Evolutionary conservation across 2,888 invertebrate species (phyloP), one percentile per base, ranked within the genome.

Genomic region (Harmothoe impar): DNA sequence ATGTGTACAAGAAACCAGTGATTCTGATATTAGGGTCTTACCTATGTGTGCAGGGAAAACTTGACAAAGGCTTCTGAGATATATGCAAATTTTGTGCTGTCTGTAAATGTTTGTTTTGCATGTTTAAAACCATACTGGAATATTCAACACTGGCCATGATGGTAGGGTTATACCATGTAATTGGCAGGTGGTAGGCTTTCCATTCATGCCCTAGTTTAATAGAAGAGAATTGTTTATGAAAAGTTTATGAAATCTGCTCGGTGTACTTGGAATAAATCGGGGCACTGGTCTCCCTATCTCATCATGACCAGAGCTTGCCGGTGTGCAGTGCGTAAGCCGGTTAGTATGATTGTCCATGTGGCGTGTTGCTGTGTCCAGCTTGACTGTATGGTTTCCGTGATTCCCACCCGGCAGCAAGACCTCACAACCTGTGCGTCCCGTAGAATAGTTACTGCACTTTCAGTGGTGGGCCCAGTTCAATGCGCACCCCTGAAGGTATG

Each of bases 21-120:
- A n/a, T n/a, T 62, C 62, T 62, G 20, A 62, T 62, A n/a, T 62
- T n/a, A 62, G 62, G 62, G 62, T 20, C 23, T 62, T 62, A 62
- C n/a, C 43, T 43, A 43, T 62, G 62, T 62, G 62, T n/a, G 62
- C 62, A 72, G 72, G 72, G 72, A 72, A 29, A 72, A 72, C 72
- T 72, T 72, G 72, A 72, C 72, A 72, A 25, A 72, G 29, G 15
- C 72, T 72, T 29, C 15, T 29, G 72, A 72, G 29, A 29, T 72
- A 72, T 72, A 72, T 72, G 72, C 72, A 72, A 72, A 62, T 62
- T 29, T 72, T 62, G 5, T 62, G 62, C 62, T 62, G 72, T 72
- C 72, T 29, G 25, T 72, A n/a, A 62, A 62, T 62, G 62, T 62
- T n/a, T 62, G 23, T n/a, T 62, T 62, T 62, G 62, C 62, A 62